Base-by-base conservation (phyloP, 2,888 invertebrate genomes). In the Polylopha cassiicola region DNA sequence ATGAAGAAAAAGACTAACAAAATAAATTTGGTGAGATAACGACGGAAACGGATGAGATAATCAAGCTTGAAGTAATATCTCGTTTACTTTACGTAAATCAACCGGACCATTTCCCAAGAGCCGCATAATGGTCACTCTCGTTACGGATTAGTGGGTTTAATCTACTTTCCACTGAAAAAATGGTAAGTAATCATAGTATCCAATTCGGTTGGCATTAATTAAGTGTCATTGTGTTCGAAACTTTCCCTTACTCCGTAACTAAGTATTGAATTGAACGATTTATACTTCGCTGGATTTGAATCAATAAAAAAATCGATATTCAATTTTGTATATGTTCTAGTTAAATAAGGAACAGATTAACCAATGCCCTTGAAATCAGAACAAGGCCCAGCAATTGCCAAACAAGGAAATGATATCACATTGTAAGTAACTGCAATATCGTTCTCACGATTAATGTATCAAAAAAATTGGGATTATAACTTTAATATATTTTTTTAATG, bases 1-100 rank as follows among this genome's bases (percentile, higher is more conserved):
- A 26, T 30, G 14, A 15, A 39, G 30, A 39, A 21, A 37, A 18
- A 18, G 24, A 10, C 17, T 37, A 15, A 29, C 34, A 30, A 52
- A 59, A 60, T 52, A 55, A 26, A 34, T 30, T 45, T 47, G 51
- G 53, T 69, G 65, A 66, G 62, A 70, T 70, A 74, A 70, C 63
- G 57, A 46, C 62, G 62, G 65, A 71, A 69, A 61, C 55, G 44
- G 51, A 55, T 54, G 55, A 69, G 64, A 72, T 73, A 73, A 70
- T 62, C 43, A 50, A 47, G 61, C 55, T 52, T 58, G 37, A 58
- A 64, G 62, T 58, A 60, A 68, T 50, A 18, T n/a, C n/a, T n/a
- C 54, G 52, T 47, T 48, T 50, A 48, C 43, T 52, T 49, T 52
- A 49, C 55, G 58, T 61, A 60, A 64, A 59, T 56, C 62, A 64